Evolutionary conservation across 2,113 vertebrate genomes (phyloP).

Genomic region (Phylloscopus trochilus): DNA sequence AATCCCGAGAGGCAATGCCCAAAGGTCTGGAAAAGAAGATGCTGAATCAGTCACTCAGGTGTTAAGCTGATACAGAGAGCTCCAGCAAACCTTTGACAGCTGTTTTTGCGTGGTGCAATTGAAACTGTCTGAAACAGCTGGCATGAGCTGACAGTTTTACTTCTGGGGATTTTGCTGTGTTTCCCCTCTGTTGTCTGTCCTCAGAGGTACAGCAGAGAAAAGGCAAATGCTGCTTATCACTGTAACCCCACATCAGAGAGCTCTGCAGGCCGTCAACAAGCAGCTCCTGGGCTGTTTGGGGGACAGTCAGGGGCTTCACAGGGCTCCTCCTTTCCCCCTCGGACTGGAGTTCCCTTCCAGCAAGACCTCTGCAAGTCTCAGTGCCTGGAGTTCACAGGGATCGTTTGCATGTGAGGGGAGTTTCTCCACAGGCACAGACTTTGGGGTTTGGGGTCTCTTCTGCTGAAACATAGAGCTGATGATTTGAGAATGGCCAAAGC

Average conservation of each 20-base stretch:
- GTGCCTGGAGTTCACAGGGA: neutral
- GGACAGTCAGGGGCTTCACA: neutral
- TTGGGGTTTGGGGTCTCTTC: neutral
- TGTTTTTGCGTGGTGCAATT: neutral
- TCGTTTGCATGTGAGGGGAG: fast-evolving
- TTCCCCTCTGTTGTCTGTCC: neutral
- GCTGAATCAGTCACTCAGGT: fast-evolving
- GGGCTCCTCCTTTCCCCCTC: neutral
- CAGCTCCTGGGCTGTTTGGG: neutral
- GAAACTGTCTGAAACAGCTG: neutral
- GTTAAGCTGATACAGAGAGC: neutral
- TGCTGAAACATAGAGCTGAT: fast-evolving
- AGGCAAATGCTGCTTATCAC: neutral
- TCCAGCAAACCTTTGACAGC: neutral
- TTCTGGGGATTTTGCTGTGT: neutral
- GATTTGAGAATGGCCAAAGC: neutral
- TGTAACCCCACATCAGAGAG: neutral
- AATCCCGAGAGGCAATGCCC: neutral
- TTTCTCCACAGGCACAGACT: neutral
- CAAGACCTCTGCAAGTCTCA: fast-evolving
- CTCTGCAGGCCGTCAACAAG: neutral
- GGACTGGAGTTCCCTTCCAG: fast-evolving
- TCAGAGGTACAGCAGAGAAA: neutral
- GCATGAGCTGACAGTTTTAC: neutral
- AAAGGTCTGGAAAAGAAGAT: neutral